phyloP scores from a whole-genome alignment of 2,113 vertebrate species.

The Noturus placidus region DNA sequence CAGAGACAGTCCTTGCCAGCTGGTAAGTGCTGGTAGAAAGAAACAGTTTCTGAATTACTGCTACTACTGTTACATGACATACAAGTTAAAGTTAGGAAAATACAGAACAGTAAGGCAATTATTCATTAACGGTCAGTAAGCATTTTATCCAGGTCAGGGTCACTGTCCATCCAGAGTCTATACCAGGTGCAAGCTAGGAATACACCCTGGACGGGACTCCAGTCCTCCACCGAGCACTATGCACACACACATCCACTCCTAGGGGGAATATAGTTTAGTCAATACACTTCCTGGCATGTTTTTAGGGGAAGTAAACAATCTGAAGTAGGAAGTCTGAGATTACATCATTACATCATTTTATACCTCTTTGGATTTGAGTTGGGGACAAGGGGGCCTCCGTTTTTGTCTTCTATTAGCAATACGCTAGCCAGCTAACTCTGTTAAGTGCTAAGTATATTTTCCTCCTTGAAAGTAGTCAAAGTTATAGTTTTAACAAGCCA shows the following conservation, averaged over 20 bases:
- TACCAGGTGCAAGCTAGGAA: neutral
- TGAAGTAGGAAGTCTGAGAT: neutral
- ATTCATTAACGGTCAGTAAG: neutral
- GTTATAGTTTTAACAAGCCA: neutral
- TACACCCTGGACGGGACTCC: neutral
- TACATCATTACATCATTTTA: neutral
- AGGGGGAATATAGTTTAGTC: neutral
- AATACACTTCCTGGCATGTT: neutral
- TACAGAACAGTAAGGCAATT: neutral
- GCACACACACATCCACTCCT: neutral
- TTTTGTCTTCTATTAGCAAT: neutral
- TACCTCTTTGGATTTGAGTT: neutral
- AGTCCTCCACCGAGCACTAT: neutral
- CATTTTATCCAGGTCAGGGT: neutral
- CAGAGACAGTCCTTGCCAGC: neutral
- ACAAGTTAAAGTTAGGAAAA: neutral
- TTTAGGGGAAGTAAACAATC: neutral
- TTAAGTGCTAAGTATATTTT: neutral
- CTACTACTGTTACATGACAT: conserved; percentile 13
- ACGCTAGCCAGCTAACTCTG: neutral
- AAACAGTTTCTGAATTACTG: neutral
- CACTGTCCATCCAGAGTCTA: no score
- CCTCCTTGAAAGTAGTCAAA: neutral
- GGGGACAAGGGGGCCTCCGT: neutral
- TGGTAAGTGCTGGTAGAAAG: conserved; percentile 4